These are phyloP conservation scores for Eilema sororculum DNA, from an alignment of 2,888 invertebrate species.

Conservation along the genomic window DNA sequence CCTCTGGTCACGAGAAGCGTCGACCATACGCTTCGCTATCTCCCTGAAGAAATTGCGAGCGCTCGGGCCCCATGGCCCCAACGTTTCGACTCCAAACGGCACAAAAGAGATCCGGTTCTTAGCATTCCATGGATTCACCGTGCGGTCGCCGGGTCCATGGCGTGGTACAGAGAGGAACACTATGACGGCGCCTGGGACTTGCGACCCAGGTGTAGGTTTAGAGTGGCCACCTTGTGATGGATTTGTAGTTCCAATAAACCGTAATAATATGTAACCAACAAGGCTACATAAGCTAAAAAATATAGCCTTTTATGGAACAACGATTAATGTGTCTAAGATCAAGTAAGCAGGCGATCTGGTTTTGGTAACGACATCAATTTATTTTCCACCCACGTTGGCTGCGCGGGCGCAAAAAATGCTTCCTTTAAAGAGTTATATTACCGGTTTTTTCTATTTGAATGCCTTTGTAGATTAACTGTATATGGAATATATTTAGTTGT, in stretches of 20 bases:
- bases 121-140: too few relatives aligned
- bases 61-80: too few relatives aligned
- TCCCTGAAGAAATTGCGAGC: too few relatives aligned
- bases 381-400: conserved; percentile 11
- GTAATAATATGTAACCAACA: background rate
- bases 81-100: too few relatives aligned
- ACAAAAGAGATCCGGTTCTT: too few relatives aligned
- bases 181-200: too few relatives aligned
- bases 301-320: conserved; percentile 7
- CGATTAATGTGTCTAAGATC: conserved; percentile 6
- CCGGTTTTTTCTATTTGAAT: conserved; percentile 10
- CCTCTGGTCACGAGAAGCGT: too few relatives aligned
- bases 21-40: too few relatives aligned
- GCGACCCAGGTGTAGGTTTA: too few relatives aligned
- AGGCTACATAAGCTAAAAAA: conserved; percentile 7
- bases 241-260: background rate
- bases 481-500: conserved; percentile 1
- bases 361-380: conserved; percentile 9
- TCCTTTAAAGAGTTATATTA: conserved; percentile 17
- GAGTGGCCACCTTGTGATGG: too few relatives aligned
- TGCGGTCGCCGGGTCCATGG: too few relatives aligned
- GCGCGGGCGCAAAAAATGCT: conserved; percentile 8
- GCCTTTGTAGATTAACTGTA: conserved; percentile 9
- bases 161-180: too few relatives aligned
- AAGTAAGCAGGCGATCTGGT: conserved; percentile 4